Evolutionary conservation across 2,888 invertebrate genomes (phyloP), one percentile per base, ranked within the genome.

Genomic region (Caenorhabditis afra): DNA sequence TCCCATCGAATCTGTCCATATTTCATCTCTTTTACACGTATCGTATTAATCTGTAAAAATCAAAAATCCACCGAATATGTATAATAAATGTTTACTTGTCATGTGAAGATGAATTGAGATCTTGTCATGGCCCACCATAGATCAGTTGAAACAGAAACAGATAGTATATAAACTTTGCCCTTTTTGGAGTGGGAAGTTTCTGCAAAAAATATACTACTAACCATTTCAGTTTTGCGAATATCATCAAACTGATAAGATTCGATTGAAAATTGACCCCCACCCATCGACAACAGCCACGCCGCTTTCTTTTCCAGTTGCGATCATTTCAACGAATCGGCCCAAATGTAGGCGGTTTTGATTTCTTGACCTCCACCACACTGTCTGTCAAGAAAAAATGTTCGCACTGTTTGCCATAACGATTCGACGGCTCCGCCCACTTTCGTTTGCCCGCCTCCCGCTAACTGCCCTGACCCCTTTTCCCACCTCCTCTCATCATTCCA

Each of bases 401-500:
- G 45, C 62, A 14, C 23, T 73, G 50, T 73, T 73, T 73, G 64
- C 64, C 50, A 50, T 49, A 64, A 64, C 49, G 39, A 62, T 37
- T 62, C 35, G 41, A 41, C 3, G 11, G 41, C 41, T 2, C 41
- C 41, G 41, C 41, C 41, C 41, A 41, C 41, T 29, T 14, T 11
- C 7, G 4, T 11, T 11, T 11, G 14, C 41, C 29, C 29, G 29
- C 29, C 29, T 29, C 29, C 29, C 37, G 37, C 11, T 11, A 37
- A 8, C 37, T 5, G 41, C 3, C 14, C 41, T 41, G 41, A 41
- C 41, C 41, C 41, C 41, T 14, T 41, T 41, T 41, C 41, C 29
- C 29, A 29, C 7, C 3, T 29, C 29, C 7, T 29, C 29, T 29
- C n/a, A 29, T 29, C 29, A 29, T 29, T 29, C 29, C 4, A 29